A percentile compares a stretch with the other conserved stretches of the same genome.
phyloP scores from a whole-genome alignment of 2,113 vertebrate genomes.

The Motacilla tschutschensis region DNA sequence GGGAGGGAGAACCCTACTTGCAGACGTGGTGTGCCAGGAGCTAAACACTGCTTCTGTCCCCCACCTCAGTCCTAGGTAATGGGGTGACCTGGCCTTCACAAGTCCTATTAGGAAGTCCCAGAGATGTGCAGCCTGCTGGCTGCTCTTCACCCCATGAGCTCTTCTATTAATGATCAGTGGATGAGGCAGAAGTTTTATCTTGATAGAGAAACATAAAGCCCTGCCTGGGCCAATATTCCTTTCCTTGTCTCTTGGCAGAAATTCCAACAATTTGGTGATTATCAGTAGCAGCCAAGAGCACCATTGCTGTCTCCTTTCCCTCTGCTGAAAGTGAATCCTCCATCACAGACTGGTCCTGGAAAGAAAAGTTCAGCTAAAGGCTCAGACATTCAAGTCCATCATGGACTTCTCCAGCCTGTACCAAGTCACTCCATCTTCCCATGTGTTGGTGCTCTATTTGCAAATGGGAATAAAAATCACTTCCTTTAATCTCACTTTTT shows the following conservation, averaged over 20 bases:
- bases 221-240: not conserved
- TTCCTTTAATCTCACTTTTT: not conserved
- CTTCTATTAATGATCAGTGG: slow-evolving; percentile 17
- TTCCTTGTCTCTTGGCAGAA: not conserved
- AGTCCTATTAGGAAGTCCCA: not conserved
- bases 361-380: not conserved
- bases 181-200: slow-evolving; percentile 14
- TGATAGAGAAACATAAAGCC: not conserved
- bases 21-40: not conserved
- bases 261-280: slow-evolving; percentile 24
- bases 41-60: not conserved
- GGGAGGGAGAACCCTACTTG: not conserved
- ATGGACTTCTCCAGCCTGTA: not conserved
- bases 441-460: not conserved
- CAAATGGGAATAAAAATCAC: not conserved
- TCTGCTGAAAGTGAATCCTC: not conserved
- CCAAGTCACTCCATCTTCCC: not conserved
- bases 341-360: not conserved
- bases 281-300: not conserved
- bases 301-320: not conserved
- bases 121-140: not conserved
- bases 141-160: not conserved
- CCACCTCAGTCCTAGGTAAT: not conserved
- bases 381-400: not conserved
- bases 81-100: not conserved